phyloP scores from a whole-genome alignment of 2,888 invertebrate species.

The Auanema sp. region DNA sequence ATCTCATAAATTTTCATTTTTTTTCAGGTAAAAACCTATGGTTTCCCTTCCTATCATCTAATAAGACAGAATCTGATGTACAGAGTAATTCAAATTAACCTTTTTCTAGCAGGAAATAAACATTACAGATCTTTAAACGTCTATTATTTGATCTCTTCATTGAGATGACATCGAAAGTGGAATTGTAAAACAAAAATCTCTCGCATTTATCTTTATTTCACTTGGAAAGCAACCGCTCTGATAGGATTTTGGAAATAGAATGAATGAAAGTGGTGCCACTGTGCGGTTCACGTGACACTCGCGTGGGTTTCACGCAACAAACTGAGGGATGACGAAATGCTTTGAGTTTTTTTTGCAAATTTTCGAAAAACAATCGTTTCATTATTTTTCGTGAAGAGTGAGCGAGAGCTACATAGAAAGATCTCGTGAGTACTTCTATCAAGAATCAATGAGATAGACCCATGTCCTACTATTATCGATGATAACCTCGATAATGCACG shows the following conservation, averaged over 20 bases:
- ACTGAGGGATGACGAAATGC: too few relatives aligned
- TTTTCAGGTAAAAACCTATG: constrained; percentile 44
- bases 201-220: neutral
- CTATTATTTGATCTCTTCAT: neutral
- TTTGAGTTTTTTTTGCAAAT: neutral
- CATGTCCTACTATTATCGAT: too few relatives aligned
- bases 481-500: too few relatives aligned
- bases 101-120: constrained; percentile 5
- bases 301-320: too few relatives aligned
- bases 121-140: neutral
- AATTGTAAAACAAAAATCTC: neutral
- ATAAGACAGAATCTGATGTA: neutral
- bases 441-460: too few relatives aligned
- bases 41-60: constrained; percentile 38
- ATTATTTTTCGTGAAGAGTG: too few relatives aligned
- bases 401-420: too few relatives aligned
- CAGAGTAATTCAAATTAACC: neutral
- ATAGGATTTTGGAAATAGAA: too few relatives aligned
- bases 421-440: too few relatives aligned
- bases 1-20: neutral
- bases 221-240: neutral
- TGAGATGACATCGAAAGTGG: neutral
- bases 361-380: neutral
- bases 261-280: too few relatives aligned
- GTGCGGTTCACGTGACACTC: too few relatives aligned